phyloP scores from a whole-genome alignment of 2,797 vertebrate genomes.

The Propithecus perrieri region DNA sequence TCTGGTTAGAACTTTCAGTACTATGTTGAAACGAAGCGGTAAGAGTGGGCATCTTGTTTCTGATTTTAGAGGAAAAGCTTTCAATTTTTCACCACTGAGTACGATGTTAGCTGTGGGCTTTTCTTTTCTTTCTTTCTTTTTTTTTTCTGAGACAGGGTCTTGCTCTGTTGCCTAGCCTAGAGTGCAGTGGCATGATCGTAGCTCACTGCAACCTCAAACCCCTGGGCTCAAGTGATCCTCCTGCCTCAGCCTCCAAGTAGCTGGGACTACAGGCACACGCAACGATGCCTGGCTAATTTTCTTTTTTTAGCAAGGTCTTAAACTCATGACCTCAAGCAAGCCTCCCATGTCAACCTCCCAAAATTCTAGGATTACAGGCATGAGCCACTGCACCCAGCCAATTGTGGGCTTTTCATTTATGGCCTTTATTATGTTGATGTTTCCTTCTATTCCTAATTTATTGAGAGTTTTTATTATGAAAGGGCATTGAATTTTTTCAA shows the following conservation, averaged over 20 bases:
- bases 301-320: not conserved
- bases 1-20: not conserved
- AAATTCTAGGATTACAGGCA: too few species aligned
- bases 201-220: not conserved
- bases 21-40: not conserved
- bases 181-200: not conserved
- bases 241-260: not conserved
- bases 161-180: not conserved
- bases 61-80: not conserved
- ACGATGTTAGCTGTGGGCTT: not conserved
- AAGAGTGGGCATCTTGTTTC: not conserved
- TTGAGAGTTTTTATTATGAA: too few species aligned
- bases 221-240: not conserved
- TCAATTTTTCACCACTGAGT: not conserved
- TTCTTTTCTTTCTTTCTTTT: not conserved
- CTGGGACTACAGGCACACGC: not conserved
- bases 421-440: too few species aligned
- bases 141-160: not conserved
- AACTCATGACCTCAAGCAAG: not conserved
- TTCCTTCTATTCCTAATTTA: too few species aligned
- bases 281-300: not conserved
- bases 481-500: too few species aligned
- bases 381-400: too few species aligned
- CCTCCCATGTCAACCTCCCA: too few species aligned
- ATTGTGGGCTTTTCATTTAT: too few species aligned